Conservation (phyloP, 1,140 invertebrate genomes). For the Drosophila sturtevanti region DNA sequence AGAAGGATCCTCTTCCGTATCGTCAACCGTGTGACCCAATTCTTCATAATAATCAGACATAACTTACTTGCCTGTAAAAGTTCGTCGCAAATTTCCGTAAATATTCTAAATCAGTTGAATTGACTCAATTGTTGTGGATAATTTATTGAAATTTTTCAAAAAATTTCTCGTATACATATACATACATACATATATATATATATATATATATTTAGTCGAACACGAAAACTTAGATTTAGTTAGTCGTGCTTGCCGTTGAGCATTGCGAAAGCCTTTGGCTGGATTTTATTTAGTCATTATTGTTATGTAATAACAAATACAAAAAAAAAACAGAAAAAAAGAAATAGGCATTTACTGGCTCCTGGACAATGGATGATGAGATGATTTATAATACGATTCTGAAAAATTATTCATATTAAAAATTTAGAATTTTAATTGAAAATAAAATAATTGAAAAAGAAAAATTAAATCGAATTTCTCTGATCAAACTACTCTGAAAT, state of each 20-base stretch:
- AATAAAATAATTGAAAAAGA: too few species aligned
- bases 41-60: slow-evolving; percentile 6
- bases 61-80: neutral
- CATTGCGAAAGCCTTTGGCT: slow-evolving; percentile 40
- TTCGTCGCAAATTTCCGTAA: neutral
- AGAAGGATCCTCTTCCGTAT: neutral
- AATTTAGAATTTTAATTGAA: too few species aligned
- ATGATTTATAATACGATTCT: neutral
- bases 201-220: slow-evolving; percentile 12
- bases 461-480: too few species aligned
- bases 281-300: neutral
- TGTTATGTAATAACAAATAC: neutral
- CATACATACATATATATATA: slow-evolving; percentile 21
- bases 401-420: neutral
- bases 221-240: slow-evolving; percentile 3
- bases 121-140: slow-evolving; percentile 4
- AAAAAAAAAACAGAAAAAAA: slow-evolving; percentile 17
- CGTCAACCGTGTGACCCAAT: neutral
- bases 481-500: too few species aligned
- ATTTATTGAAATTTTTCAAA: slow-evolving; percentile 25
- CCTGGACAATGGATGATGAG: slow-evolving; percentile 10
- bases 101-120: neutral
- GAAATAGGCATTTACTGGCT: slow-evolving; percentile 73
- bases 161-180: neutral
- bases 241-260: slow-evolving; percentile 34